phyloP scores from a whole-genome alignment of 2,797 vertebrate species.

The Arrhamphus sclerolepis region DNA sequence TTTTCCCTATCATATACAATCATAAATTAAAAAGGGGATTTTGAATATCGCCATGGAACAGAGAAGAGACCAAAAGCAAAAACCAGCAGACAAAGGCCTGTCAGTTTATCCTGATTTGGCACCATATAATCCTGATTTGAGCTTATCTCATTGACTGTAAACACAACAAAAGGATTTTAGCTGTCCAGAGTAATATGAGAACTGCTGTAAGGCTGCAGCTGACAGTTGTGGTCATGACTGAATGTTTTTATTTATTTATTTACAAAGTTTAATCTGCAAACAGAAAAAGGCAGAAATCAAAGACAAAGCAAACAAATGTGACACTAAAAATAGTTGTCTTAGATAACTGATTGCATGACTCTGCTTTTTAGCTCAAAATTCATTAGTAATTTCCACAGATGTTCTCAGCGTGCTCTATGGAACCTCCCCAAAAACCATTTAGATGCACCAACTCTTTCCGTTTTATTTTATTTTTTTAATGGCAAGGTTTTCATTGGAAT shows the following conservation, averaged over 20 bases:
- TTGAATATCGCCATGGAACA: constrained; percentile 30
- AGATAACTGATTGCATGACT: no score
- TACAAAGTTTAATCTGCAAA: no score
- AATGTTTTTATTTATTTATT: neutral
- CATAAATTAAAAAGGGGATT: constrained; percentile 22
- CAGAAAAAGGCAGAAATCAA: no score
- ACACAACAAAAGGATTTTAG: constrained; percentile 29
- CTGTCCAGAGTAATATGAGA: constrained; percentile 21
- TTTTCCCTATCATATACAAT: constrained; percentile 14
- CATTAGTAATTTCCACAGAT: no score
- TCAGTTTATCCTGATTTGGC: constrained; percentile 23
- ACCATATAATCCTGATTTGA: constrained; percentile 37
- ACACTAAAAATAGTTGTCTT: neutral
- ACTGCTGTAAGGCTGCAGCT: neutral
- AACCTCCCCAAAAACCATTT: no score
- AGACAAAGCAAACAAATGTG: neutral
- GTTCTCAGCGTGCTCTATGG: no score
- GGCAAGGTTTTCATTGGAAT: neutral
- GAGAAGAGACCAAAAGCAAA: constrained; percentile 16
- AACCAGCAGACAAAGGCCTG: constrained; percentile 5
- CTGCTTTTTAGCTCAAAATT: no score
- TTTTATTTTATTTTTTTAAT: neutral
- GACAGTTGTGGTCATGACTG: neutral
- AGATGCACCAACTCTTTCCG: neutral
- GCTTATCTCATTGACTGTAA: constrained; percentile 28